These are phyloP conservation scores for Micronisus gabar DNA, from an alignment of 2,113 vertebrate species.

Conservation along the genomic window DNA sequence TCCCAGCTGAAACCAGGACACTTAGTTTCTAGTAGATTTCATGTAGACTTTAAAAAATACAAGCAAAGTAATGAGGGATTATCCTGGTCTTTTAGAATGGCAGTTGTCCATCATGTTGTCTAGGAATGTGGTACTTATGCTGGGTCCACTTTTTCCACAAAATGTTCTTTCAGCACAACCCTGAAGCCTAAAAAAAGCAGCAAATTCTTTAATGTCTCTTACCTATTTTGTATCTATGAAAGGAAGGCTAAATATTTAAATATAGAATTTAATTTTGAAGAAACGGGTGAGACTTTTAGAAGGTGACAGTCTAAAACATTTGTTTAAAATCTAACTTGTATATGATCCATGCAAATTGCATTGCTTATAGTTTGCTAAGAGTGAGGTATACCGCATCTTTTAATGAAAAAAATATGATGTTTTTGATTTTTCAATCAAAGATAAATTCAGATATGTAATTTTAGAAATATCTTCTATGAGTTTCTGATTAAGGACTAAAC, in stretches of 20 bases:
- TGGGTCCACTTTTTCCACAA: neutral
- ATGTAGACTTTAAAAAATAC: neutral
- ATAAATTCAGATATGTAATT: neutral
- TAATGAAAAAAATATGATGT: fast-evolving
- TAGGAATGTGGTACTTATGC: neutral
- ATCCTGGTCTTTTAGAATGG: neutral
- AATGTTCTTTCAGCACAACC: neutral
- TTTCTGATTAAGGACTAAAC: neutral
- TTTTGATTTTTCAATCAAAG: neutral
- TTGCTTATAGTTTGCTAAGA: neutral
- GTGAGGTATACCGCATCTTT: neutral
- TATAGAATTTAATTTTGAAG: neutral
- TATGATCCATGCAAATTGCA: neutral
- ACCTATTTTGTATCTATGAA: neutral
- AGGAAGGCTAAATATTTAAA: neutral
- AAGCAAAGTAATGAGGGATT: neutral
- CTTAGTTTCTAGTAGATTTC: neutral
- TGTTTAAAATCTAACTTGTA: neutral
- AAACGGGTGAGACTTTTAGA: neutral
- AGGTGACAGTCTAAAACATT: neutral
- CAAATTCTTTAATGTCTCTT: neutral
- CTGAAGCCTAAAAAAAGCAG: neutral
- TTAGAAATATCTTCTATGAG: neutral
- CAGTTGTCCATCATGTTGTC: neutral
- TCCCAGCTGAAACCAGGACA: too few relatives aligned